A percentile compares a stretch with the other conserved stretches of the same genome.
These are phyloP conservation scores for Lacanobia oleracea DNA, from an alignment of 2,888 invertebrate genomes.

Conservation along the genomic window DNA sequence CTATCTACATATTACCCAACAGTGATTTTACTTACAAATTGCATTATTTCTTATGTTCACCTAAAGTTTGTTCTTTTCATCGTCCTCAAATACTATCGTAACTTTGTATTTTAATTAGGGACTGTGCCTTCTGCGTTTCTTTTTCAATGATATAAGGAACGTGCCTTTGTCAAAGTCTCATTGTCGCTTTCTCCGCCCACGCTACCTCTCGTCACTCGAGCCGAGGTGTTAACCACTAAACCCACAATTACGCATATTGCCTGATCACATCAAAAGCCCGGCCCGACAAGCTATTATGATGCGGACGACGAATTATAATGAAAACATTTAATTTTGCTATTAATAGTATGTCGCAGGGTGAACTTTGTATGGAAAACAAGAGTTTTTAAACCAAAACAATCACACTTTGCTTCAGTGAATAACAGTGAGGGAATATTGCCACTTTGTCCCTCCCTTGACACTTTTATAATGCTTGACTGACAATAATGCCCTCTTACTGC, in stretches of 20 bases:
- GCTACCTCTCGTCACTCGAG: conserved; percentile 70
- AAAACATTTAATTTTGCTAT: conserved; percentile 80
- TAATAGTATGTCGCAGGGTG: conserved; percentile 61
- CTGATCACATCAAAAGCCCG: conserved; percentile 85
- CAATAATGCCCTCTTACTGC: neutral
- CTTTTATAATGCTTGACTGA: neutral
- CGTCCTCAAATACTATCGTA: neutral
- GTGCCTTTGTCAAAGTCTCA: conserved; percentile 60
- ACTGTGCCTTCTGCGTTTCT: conserved; percentile 33
- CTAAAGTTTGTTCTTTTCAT: too few species aligned
- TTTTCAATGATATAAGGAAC: conserved; percentile 27
- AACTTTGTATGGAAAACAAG: conserved; percentile 29
- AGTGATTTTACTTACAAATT: neutral
- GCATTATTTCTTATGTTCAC: too few species aligned
- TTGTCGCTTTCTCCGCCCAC: conserved; percentile 70
- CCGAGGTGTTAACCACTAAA: conserved; percentile 80
- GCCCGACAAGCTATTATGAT: conserved; percentile 80
- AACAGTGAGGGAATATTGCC: neutral
- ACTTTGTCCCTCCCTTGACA: neutral
- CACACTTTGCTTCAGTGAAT: neutral
- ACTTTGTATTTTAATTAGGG: neutral
- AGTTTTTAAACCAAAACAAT: neutral
- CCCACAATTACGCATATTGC: conserved; percentile 90
- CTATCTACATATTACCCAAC: neutral
- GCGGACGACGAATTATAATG: conserved; percentile 83